A percentile compares a stretch with the other conserved stretches of the same genome.
Conservation (phyloP, 2,888 invertebrate genomes). For the Boloria euphrosyne region DNA sequence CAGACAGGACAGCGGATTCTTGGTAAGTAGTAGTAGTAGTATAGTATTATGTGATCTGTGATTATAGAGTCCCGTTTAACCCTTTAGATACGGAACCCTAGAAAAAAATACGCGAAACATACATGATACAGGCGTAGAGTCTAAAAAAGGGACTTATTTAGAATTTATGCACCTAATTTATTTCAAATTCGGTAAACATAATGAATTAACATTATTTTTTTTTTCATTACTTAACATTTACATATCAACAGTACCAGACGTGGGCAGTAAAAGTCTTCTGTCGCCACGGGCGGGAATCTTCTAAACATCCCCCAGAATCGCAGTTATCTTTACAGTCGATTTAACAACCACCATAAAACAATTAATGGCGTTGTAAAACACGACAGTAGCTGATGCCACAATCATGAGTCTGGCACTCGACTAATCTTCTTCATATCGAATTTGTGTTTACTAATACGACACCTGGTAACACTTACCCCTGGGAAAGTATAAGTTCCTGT, state of each 20-base stretch:
- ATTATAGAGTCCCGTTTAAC: no score
- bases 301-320: constrained; percentile 65
- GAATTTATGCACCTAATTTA: no score
- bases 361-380: constrained; percentile 72
- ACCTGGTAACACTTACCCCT: constrained; percentile 48
- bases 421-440: constrained; percentile 50
- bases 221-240: neutral
- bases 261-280: constrained; percentile 46
- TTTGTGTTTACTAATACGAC: constrained; percentile 34
- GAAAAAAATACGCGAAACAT: no score
- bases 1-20: no score
- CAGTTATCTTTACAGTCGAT: constrained; percentile 69
- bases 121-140: no score
- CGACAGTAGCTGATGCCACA: constrained; percentile 59
- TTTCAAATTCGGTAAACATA: neutral
- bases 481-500: constrained; percentile 51
- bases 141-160: no score
- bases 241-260: constrained; percentile 23
- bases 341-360: constrained; percentile 68
- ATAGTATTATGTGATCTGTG: no score
- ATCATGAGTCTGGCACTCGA: constrained; percentile 55
- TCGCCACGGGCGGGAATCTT: constrained; percentile 51
- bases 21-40: no score
- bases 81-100: no score
- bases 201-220: neutral